Base-by-base conservation (phyloP, 2,888 invertebrate genomes). In the Girardia tigrina region DNA sequence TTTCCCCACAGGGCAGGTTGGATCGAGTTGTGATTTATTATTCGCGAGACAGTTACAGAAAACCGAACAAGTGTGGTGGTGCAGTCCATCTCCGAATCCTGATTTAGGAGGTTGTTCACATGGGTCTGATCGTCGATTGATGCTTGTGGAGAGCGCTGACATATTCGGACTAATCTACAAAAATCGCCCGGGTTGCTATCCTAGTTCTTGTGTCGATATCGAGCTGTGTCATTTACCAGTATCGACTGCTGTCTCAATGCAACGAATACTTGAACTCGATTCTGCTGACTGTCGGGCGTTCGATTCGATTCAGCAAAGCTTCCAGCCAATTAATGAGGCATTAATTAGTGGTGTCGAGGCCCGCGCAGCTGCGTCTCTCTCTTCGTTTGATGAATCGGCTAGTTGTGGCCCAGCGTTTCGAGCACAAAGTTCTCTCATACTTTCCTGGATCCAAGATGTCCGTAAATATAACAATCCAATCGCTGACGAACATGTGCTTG, bases 21-120 rank as follows among this genome's bases (percentile, higher is more conserved):
- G 91, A 0, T 92, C 92, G 84, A 95, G 92, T 0, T 90, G 94
- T 0, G 98, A 98, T 86, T 84, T 98, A 75, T 94, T 97, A 85
- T 97, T 89, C 85, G 94, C 94, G 16, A 87, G 98, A 0, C 90
- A 93, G 81, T 87, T 98, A 70, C 86, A 89, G 79, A 91, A 90
- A 79, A 89, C 92, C 82, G 95, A 94, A 85, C 94, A 92, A 82
- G 88, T 95, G 0, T 86, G 97, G 29, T 98, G 98, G 98, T 92
- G 92, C 85, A 95, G 97, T 0, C 87, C 88, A 1, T 88, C 90
- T 0, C 91, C 92, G 79, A 88, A 90, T n/a, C 98, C 98, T 0
- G 98, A 98, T 86, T 87, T 99, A 71, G 98, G 97, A 16, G 95
- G 95, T 0, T 89, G 92, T 78, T 94, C 95, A 86, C 91, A 90